Evolutionary conservation across 1,140 invertebrate species (phyloP).

Genomic region (Panulirus ornatus): DNA sequence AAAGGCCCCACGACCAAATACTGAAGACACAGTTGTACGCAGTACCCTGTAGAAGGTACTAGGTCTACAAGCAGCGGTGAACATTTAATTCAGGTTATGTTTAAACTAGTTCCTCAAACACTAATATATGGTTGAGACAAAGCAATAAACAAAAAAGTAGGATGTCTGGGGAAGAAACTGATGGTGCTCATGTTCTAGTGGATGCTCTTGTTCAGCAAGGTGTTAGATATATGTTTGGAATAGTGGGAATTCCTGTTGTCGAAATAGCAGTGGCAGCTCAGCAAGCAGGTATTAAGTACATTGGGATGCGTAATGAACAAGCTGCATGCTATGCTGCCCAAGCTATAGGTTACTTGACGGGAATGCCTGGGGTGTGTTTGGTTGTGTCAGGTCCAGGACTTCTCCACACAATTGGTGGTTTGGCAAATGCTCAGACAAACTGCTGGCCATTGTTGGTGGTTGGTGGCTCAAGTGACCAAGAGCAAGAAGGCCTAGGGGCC

Average conservation of each 20-base stretch:
- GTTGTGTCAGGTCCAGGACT: constrained; percentile 97
- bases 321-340: constrained; percentile 95
- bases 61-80: too few species aligned
- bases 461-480: constrained; percentile 92
- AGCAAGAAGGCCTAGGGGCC: constrained; percentile 95
- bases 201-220: background rate
- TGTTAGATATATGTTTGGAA: background rate
- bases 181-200: background rate
- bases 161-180: constrained; percentile 8
- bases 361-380: constrained; percentile 93
- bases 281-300: constrained; percentile 91
- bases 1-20: too few species aligned
- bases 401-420: constrained; percentile 93
- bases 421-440: constrained; percentile 97
- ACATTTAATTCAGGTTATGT: too few species aligned
- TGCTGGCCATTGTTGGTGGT: constrained; percentile 96
- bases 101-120: too few species aligned
- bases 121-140: too few species aligned
- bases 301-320: constrained; percentile 98
- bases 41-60: too few species aligned
- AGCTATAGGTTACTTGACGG: constrained; percentile 93
- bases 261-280: constrained; percentile 93
- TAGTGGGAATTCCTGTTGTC: constrained; percentile 94
- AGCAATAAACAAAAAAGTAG: too few species aligned
- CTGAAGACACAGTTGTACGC: too few species aligned